Evolutionary conservation across 2,797 vertebrate species (phyloP), one percentile per base, ranked within the genome.

Genomic region (Gorsachius magnificus): DNA sequence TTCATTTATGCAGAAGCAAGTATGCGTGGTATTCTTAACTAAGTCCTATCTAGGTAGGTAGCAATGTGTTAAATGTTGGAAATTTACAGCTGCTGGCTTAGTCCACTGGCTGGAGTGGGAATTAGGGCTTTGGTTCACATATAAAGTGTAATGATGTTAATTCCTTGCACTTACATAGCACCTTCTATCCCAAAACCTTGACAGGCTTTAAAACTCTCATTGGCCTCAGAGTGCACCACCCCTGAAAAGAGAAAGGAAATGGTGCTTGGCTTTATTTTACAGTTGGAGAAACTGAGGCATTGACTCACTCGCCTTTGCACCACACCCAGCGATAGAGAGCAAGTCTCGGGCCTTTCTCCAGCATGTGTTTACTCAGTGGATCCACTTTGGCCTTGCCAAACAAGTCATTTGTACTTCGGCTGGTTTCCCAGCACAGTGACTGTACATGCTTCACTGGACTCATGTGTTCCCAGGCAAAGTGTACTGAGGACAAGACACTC

Each of bases 121-220:
- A 71, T 66, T 81, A 68, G 45, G 64, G 64, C 35, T 91, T 87
- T 80, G 36, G 54, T 89, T 83, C 56, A 26, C 45, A 24, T 83
- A 33, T 41, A 33, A 87, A 89, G 74, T 50, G 22, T 60, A 68
- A 63, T 24, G 54, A 94, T 68, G 74, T 77, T 87, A 94, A 92
- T 93, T 80, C 70, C 64, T 89, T 68, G 54, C 64, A 29, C 54
- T 94, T 83, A 77, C 13, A 14, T 72, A 87, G 69, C 64, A n/a
- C 64, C 82, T 87, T 64, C 83, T 86, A 14, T 50, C 57, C 84
- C 16, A 69, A 46, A 57, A 51, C 41, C 53, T 54, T 65, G 48
- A 36, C 76, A 56, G 41, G 29, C 46, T 79, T 91, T 79, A 83
- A 53, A 83, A 69, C 13, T 53, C 8, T 16, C 31, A 10, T 51